Evolutionary conservation across 1,140 invertebrate genomes (phyloP), one percentile per base, ranked within the genome.

Genomic region (Listronotus bonariensis): DNA sequence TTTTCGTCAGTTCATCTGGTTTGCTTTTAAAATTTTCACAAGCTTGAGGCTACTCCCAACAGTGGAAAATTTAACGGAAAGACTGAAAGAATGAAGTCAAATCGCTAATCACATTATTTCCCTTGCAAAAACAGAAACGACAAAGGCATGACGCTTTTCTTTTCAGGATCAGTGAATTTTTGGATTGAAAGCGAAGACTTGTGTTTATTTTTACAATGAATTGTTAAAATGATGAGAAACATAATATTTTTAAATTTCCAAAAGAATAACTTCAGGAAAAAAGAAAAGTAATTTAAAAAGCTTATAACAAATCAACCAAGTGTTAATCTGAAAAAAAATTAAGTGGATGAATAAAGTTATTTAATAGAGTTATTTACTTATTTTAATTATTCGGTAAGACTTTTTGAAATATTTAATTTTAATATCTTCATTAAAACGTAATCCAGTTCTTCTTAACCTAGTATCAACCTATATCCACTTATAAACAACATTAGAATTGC

Each of bases 31-130:
- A 60, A 60, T 60, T 60, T 20, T 52, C 36, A 8, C 8, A 41
- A n/a, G 32, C 58, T 36, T 34, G 7, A 52, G 58, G 58, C 58
- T 48, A 36, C 11, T 36, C 11, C 8, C 34, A 60, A 34, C 58
- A 49, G 48, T 15, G 48, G 58, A 18, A 60, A 60, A 41, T 60
- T 60, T 60, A 60, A 51, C 58, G 34, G 45, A 58, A 43, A 49
- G 26, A 49, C 26, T 60, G 36, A 48, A 60, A 52, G 58, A 60
- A 60, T 49, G 49, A 60, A 14, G 58, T 38, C 46, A 60, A 26
- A 60, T 60, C 42, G 49, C 59, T 62, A 62, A 62, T 62, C 59
- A 62, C 40, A 54, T 62, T 62, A 62, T 54, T 62, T 36, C 52
- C 52, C 43, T 53, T 18, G 51, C 48, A 62, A 62, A 62, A 62